phyloP scores from a whole-genome alignment of 2,888 invertebrate species.

The Chydorus sphaericus region DNA sequence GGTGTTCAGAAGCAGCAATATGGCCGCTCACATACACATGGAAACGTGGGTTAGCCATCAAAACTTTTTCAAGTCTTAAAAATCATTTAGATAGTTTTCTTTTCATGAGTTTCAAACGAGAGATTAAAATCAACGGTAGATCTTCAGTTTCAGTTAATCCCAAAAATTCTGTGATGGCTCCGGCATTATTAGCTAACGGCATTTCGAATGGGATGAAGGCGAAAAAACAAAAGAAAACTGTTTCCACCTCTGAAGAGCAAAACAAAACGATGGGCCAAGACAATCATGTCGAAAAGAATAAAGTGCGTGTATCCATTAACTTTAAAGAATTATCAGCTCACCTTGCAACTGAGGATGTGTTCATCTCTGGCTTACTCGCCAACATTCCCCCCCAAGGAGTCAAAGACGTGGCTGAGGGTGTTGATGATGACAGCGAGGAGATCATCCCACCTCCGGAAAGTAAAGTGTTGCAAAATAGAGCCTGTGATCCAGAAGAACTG shows the following conservation, averaged over 20 bases:
- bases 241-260: background rate
- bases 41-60: background rate
- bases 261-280: background rate
- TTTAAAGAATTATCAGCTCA: background rate
- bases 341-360: background rate
- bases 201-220: too few relatives aligned
- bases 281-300: background rate
- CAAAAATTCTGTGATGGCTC: background rate
- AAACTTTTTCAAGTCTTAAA: background rate
- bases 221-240: too few relatives aligned
- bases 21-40: background rate
- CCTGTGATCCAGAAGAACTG: conserved; percentile 18
- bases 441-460: background rate
- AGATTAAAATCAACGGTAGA: background rate
- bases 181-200: background rate
- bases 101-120: too few relatives aligned
- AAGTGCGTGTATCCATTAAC: background rate
- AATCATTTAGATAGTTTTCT: background rate
- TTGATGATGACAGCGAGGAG: background rate
- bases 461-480: conserved; percentile 8
- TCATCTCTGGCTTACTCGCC: conserved; percentile 1
- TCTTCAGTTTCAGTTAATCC: background rate
- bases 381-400: conserved; percentile 1
- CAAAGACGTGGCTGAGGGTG: background rate
- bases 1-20: background rate